phyloP scores from a whole-genome alignment of 2,797 vertebrate genomes.

The Meda fulgida region DNA sequence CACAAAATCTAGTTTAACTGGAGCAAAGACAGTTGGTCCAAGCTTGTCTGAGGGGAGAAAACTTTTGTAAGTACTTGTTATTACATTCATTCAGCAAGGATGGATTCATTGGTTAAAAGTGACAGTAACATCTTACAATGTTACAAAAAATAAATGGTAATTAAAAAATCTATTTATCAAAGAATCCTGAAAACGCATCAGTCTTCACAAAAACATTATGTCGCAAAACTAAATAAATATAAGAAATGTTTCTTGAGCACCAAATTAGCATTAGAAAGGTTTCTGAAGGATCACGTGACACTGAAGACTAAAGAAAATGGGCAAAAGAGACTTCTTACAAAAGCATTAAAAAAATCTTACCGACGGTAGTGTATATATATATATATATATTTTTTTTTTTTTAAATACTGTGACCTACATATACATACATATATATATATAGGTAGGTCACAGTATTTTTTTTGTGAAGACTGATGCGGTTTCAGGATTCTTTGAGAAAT shows the following conservation, averaged over 20 bases:
- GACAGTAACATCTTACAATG: too few species aligned
- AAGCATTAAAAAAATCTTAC: neutral
- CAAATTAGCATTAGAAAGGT: neutral
- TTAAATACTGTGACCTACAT: too few species aligned
- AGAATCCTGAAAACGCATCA: too few species aligned
- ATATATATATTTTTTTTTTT: too few species aligned
- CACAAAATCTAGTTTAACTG: conserved; percentile 99
- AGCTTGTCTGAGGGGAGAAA: conserved; percentile 84
- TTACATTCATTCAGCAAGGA: too few species aligned
- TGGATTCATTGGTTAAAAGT: too few species aligned
- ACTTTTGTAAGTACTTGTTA: conserved; percentile 18
- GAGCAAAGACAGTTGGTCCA: conserved; percentile 97
- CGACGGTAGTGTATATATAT: too few species aligned
- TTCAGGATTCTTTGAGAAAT: too few species aligned
- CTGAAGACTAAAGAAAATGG: neutral
- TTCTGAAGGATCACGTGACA: neutral
- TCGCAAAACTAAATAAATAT: neutral
- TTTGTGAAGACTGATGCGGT: too few species aligned
- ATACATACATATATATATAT: too few species aligned
- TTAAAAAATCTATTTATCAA: too few species aligned
- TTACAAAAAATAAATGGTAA: too few species aligned
- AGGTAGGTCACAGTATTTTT: neutral
- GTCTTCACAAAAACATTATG: neutral
- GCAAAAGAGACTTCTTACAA: neutral
- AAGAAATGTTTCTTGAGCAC: neutral